These are phyloP conservation scores for Plectropomus leopardus DNA, from an alignment of 2,113 vertebrate genomes.

Conservation along the genomic window DNA sequence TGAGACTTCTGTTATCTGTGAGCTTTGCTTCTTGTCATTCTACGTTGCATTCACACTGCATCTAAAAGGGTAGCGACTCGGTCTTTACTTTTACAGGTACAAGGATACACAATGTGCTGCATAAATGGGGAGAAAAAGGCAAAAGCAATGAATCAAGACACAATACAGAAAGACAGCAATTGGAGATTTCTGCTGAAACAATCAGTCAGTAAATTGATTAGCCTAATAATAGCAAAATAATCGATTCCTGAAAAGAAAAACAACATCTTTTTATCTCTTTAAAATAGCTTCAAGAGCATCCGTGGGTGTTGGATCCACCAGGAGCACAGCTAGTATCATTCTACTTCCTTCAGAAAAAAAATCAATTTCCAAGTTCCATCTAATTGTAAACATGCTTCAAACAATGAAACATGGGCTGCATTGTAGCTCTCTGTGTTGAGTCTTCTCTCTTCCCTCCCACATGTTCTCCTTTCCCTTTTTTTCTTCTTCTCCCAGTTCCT, in stretches of 20 bases:
- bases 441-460: background rate
- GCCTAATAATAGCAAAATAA: background rate
- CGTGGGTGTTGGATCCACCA: background rate
- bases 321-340: background rate
- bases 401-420: background rate
- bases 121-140: background rate
- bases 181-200: background rate
- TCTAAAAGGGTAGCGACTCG: background rate
- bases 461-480: background rate
- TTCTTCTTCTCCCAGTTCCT: background rate
- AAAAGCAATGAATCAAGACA: background rate
- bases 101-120: constrained; percentile 5
- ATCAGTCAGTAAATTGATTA: background rate
- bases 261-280: background rate
- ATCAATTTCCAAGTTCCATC: constrained; percentile 5
- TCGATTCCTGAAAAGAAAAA: background rate
- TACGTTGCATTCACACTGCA: constrained; percentile 9
- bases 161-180: background rate
- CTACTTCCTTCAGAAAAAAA: background rate
- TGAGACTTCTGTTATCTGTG: constrained; percentile 18
- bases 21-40: constrained; percentile 18
- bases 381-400: background rate
- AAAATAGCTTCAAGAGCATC: background rate
- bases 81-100: background rate
- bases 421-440: background rate